Conservation (phyloP, 2,113 vertebrate genomes). For the Larimichthys polyactis region DNA sequence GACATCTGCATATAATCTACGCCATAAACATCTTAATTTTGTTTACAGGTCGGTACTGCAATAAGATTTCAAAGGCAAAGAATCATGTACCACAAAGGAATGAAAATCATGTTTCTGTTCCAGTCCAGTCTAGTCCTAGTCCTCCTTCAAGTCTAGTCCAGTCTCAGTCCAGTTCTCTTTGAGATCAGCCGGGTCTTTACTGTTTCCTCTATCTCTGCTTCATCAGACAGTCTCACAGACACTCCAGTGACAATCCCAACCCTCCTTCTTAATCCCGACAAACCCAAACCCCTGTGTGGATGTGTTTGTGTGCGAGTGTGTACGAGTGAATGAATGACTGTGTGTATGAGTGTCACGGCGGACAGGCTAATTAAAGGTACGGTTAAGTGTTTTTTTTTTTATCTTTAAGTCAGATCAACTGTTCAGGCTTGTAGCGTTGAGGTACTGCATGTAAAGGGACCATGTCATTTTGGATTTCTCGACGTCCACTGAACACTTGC, state of each 20-base stretch:
- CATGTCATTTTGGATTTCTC: conserved; percentile 8
- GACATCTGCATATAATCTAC: background rate
- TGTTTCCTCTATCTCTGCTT: conserved; percentile 45
- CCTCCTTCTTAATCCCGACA: background rate
- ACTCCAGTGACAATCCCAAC: conserved; percentile 72
- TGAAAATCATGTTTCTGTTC: background rate
- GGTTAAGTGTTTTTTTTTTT: conserved; percentile 10
- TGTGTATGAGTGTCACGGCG: conserved; percentile 7
- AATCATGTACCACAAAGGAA: background rate
- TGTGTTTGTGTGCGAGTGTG: conserved; percentile 46
- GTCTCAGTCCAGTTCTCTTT: conserved; percentile 31
- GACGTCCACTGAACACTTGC: conserved; percentile 29
- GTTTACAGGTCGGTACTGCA: too few relatives aligned
- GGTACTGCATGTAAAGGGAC: conserved; percentile 24
- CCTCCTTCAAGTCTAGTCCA: background rate
- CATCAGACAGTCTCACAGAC: conserved; percentile 52
- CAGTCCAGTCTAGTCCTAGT: conserved; percentile 8
- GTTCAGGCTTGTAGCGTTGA: background rate
- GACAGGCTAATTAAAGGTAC: conserved; percentile 45
- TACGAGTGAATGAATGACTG: conserved; percentile 14
- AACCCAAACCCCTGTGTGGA: conserved; percentile 31
- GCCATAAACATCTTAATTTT: background rate
- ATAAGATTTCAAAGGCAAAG: background rate
- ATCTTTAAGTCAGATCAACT: conserved; percentile 29
- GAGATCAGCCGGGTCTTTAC: conserved; percentile 43